A percentile compares a stretch with the other conserved stretches of the same genome.
Evolutionary conservation across 2,888 invertebrate genomes (phyloP).

Genomic region (Liposcelis brunnea): DNA sequence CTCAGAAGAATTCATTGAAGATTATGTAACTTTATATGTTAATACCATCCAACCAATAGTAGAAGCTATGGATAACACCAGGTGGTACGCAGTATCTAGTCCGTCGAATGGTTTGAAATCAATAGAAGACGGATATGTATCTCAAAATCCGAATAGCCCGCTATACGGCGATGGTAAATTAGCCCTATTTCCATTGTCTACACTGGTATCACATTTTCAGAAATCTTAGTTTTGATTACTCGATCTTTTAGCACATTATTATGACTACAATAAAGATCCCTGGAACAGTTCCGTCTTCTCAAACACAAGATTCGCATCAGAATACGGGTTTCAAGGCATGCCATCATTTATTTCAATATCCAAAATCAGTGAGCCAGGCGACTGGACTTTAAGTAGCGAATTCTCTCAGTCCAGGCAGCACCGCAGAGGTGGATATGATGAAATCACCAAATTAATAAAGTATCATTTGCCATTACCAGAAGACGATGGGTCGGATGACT

Average conservation of each 20-base stretch:
- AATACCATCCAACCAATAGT: constrained; percentile 52
- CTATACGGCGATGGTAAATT: constrained; percentile 67
- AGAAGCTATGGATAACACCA: constrained; percentile 37
- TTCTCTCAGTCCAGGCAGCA: constrained; percentile 74
- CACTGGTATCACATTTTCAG: too few species aligned
- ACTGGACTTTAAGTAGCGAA: constrained; percentile 29
- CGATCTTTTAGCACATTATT: constrained; percentile 64
- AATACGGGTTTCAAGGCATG: constrained; percentile 88
- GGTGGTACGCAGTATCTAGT: constrained; percentile 69
- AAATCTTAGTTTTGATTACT: too few species aligned
- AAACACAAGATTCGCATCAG: constrained; percentile 76
- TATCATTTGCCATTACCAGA: constrained; percentile 44
- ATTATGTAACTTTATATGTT: constrained; percentile 72
- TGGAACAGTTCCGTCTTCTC: constrained; percentile 68
- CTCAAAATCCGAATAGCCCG: constrained; percentile 23
- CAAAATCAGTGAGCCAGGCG: constrained; percentile 33
- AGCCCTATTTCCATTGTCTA: too few species aligned
- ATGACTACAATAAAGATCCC: constrained; percentile 63
- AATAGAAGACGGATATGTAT: too few species aligned
- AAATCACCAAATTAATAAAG: constrained; percentile 40
- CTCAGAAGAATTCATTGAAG: constrained; percentile 41
- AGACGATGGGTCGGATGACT: constrained; percentile 31
- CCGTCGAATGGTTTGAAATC: constrained; percentile 66
- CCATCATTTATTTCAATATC: constrained; percentile 54
- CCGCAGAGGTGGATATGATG: constrained; percentile 53